These are phyloP conservation scores for Stramonita haemastoma DNA, from an alignment of 2,888 invertebrate genomes.

Conservation along the genomic window DNA sequence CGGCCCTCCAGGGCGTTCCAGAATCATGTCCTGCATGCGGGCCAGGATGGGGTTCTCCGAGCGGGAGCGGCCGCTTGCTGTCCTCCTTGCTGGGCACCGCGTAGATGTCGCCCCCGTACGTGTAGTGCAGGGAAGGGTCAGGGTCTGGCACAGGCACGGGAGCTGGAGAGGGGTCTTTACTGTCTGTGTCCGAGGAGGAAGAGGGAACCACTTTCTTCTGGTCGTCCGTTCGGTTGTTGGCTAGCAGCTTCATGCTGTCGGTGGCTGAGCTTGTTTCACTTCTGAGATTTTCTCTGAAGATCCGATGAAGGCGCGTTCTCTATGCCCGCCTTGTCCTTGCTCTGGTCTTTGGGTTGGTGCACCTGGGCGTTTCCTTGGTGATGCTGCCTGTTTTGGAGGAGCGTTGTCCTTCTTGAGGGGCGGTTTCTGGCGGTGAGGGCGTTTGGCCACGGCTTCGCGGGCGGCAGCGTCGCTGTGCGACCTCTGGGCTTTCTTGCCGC, in stretches of 20 bases:
- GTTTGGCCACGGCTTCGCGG: not conserved
- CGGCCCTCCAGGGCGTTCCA: slow-evolving; percentile 43
- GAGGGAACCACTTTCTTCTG: slow-evolving; percentile 48
- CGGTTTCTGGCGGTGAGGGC: slow-evolving; percentile 13
- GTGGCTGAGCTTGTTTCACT: slow-evolving; percentile 46
- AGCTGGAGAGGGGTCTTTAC: not conserved
- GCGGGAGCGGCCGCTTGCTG: not conserved
- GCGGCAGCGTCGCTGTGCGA: slow-evolving; percentile 24
- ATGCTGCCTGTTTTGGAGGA: not conserved
- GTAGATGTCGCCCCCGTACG: slow-evolving; percentile 47
- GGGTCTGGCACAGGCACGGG: not conserved
- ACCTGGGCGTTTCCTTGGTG: slow-evolving; percentile 27
- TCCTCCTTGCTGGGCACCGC: slow-evolving; percentile 43
- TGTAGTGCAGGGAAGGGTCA: slow-evolving; percentile 40
- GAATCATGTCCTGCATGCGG: slow-evolving; percentile 53
- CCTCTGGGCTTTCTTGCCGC: slow-evolving; percentile 20
- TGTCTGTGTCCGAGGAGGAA: not conserved
- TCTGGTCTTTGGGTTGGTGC: not conserved
- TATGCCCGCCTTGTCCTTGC: not conserved
- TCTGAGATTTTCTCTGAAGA: not conserved
- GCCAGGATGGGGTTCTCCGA: slow-evolving; percentile 51
- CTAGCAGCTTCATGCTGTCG: slow-evolving; percentile 56
- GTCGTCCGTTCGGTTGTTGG: slow-evolving; percentile 56
- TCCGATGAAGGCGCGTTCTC: slow-evolving; percentile 7
- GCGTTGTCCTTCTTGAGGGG: not conserved